Evolutionary conservation across 2,797 vertebrate genomes (phyloP).

Genomic region (Poliocrania exsul): DNA sequence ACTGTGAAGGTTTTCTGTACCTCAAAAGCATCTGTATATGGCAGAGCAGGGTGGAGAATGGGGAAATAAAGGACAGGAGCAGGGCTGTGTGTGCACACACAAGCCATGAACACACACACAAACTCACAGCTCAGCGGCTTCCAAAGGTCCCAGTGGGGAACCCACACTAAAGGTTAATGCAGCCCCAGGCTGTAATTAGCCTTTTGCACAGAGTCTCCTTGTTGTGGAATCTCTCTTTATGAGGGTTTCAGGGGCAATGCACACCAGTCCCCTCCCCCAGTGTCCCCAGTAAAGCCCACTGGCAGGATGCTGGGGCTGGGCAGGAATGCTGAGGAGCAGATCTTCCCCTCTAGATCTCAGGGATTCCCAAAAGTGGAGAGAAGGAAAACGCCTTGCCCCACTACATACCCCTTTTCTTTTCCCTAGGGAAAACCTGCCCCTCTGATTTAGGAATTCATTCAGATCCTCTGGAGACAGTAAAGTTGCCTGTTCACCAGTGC

Average conservation of each 20-base stretch:
- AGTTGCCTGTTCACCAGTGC: background rate
- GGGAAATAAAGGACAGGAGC: conserved; percentile 4
- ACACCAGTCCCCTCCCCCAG: conserved; percentile 28
- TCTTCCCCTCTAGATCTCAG: background rate
- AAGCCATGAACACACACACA: background rate
- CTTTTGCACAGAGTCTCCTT: conserved; percentile 67
- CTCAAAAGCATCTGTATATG: background rate
- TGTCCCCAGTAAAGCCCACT: conserved; percentile 56
- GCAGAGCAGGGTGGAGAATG: background rate
- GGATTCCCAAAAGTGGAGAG: background rate
- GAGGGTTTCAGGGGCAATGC: conserved; percentile 47
- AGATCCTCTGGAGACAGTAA: background rate
- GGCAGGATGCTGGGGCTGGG: conserved; percentile 34
- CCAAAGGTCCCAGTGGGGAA: conserved; percentile 55
- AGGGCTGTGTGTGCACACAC: background rate
- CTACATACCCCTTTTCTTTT: background rate
- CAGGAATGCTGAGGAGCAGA: background rate
- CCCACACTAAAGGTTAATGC: conserved; percentile 65
- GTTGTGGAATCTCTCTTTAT: conserved; percentile 69
- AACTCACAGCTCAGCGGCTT: background rate
- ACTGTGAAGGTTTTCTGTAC: background rate
- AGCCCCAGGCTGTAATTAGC: conserved; percentile 73
- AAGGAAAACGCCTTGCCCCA: background rate
- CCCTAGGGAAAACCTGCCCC: background rate
- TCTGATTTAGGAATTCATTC: background rate